phyloP scores from a whole-genome alignment of 2,113 vertebrate species.

The Oceanites oceanicus region DNA sequence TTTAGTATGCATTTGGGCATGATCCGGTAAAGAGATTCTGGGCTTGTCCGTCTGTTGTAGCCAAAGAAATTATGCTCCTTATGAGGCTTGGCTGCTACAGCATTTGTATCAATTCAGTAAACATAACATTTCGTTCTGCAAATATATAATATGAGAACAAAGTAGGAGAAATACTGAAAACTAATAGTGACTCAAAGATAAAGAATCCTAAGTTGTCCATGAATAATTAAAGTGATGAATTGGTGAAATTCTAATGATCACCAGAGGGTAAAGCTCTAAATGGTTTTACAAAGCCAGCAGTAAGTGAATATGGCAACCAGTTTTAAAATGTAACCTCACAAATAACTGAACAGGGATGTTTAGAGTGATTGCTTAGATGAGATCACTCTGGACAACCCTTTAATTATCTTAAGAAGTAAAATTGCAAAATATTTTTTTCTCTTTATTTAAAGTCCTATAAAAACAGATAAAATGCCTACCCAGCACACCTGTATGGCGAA shows the following conservation, averaged over 20 bases:
- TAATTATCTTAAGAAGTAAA: background rate
- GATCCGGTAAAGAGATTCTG: background rate
- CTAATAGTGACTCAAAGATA: background rate
- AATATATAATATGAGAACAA: background rate
- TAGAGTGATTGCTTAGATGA: background rate
- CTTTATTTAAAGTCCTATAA: background rate
- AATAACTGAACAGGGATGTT: background rate
- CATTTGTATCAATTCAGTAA: background rate
- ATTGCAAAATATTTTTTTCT: background rate
- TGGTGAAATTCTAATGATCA: background rate
- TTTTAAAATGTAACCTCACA: background rate
- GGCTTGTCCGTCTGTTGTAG: background rate
- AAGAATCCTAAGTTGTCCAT: background rate
- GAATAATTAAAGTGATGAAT: background rate
- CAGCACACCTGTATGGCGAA: background rate
- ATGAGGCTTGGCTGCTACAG: background rate
- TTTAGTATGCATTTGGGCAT: background rate
- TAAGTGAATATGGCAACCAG: background rate
- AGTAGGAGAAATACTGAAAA: background rate
- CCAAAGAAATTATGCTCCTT: background rate
- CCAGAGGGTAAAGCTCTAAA: background rate
- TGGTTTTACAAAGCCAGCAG: background rate
- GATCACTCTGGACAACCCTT: background rate
- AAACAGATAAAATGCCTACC: background rate
- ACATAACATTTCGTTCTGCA: background rate